Evolutionary conservation across 1,140 invertebrate genomes (phyloP).

Genomic region (Penaeus indicus): DNA sequence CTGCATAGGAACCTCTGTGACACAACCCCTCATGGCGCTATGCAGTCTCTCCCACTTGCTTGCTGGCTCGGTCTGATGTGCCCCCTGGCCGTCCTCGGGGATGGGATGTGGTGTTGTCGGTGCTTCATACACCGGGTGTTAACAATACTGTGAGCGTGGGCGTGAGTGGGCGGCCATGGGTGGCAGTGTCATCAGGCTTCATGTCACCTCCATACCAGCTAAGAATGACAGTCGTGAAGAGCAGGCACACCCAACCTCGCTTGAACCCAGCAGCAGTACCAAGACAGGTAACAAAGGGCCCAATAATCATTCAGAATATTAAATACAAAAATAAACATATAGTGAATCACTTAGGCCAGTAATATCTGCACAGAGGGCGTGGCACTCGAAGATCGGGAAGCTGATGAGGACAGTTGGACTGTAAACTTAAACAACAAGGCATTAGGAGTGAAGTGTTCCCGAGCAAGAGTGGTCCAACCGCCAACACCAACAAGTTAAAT

Average conservation of each 20-base stretch:
- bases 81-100: slow-evolving; percentile 23
- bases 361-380: slow-evolving; percentile 51
- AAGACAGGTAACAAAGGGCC: slow-evolving; percentile 39
- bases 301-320: slow-evolving; percentile 49
- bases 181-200: slow-evolving; percentile 42
- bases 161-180: slow-evolving; percentile 56
- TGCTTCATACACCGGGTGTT: slow-evolving; percentile 59
- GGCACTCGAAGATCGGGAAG: slow-evolving; percentile 44
- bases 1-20: slow-evolving; percentile 11
- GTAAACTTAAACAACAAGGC: slow-evolving; percentile 63
- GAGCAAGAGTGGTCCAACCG: slow-evolving; percentile 45
- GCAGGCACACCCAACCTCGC: slow-evolving; percentile 32
- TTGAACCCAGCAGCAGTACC: slow-evolving; percentile 35
- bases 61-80: slow-evolving; percentile 9
- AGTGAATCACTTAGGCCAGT: slow-evolving; percentile 47
- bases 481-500: slow-evolving; percentile 16
- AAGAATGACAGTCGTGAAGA: slow-evolving; percentile 43
- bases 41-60: neutral
- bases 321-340: slow-evolving; percentile 59
- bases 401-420: slow-evolving; percentile 49
- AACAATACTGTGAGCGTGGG: slow-evolving; percentile 63
- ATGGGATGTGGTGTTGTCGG: slow-evolving; percentile 53
- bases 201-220: slow-evolving; percentile 38
- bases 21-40: neutral
- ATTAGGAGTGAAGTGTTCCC: slow-evolving; percentile 62